A percentile compares a stretch with the other conserved stretches of the same genome.
Evolutionary conservation across 2,797 vertebrate genomes (phyloP).

Genomic region (Notamacropus eugenii): DNA sequence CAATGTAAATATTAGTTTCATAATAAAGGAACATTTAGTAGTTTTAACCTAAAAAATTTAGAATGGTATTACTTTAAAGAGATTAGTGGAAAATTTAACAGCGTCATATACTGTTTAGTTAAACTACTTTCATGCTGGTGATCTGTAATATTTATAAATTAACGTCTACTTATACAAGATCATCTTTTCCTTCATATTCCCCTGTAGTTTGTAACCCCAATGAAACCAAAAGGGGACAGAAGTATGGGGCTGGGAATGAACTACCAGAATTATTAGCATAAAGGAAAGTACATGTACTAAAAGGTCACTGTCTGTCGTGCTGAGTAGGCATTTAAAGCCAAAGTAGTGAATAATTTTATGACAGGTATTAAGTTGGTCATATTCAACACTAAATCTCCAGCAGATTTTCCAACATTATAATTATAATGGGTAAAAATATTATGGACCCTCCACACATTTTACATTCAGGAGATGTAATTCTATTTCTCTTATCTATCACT

Average conservation of each 20-base stretch:
- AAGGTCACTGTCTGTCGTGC: background rate
- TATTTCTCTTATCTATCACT: background rate
- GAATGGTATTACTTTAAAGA: background rate
- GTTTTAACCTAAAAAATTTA: background rate
- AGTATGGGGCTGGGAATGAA: background rate
- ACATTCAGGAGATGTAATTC: background rate
- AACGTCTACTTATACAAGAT: background rate
- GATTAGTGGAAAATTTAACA: background rate
- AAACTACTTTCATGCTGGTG: background rate
- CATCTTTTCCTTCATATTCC: background rate
- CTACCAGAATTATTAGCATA: background rate
- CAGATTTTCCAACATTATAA: background rate
- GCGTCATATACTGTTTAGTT: background rate
- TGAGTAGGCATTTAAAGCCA: background rate
- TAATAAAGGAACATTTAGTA: slow-evolving; percentile 8
- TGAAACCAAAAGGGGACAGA: background rate
- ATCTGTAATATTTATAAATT: background rate
- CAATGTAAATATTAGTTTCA: slow-evolving; percentile 26
- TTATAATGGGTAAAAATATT: background rate
- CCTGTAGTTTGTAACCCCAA: background rate
- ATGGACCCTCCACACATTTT: background rate
- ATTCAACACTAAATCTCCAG: background rate
- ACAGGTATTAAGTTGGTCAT: background rate
- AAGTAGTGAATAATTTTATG: background rate
- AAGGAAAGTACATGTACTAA: background rate